These are phyloP conservation scores for Chouioia cunea DNA, from an alignment of 2,888 invertebrate genomes.

Conservation along the genomic window DNA sequence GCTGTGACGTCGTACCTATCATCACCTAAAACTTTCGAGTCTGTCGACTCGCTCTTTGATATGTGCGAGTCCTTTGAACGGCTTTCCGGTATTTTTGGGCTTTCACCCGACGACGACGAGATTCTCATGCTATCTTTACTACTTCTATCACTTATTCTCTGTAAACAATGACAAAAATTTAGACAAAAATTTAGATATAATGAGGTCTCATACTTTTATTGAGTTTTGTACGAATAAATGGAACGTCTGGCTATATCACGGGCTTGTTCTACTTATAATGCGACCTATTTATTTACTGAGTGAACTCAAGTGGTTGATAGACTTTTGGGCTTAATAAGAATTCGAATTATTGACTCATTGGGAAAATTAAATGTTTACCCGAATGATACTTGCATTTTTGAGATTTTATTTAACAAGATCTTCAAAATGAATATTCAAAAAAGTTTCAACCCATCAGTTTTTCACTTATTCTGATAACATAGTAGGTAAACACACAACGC, in stretches of 20 bases:
- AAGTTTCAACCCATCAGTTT: too few species aligned
- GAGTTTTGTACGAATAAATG: not conserved
- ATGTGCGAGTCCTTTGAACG: constrained; percentile 56
- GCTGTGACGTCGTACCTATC: constrained; percentile 20
- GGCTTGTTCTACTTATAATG: not conserved
- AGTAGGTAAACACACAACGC: too few species aligned
- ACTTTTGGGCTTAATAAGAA: too few species aligned
- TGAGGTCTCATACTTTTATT: not conserved
- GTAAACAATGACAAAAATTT: not conserved
- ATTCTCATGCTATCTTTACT: constrained; percentile 37
- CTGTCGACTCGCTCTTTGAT: constrained; percentile 57
- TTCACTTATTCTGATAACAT: too few species aligned
- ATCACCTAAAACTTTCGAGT: constrained; percentile 52
- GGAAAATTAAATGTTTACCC: too few species aligned
- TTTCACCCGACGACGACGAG: constrained; percentile 50
- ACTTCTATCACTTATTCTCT: constrained; percentile 42
- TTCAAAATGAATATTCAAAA: too few species aligned
- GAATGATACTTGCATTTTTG: too few species aligned
- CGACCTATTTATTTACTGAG: too few species aligned
- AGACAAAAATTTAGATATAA: not conserved
- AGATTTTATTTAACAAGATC: too few species aligned
- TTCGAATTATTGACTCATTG: too few species aligned
- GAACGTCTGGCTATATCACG: not conserved
- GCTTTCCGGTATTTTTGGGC: constrained; percentile 51
- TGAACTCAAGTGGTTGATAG: too few species aligned